Percentiles rank a stretch among this genome's conserved stretches.
Conservation (phyloP, 2,797 vertebrate genomes). For the Chrysocyon brachyurus region DNA sequence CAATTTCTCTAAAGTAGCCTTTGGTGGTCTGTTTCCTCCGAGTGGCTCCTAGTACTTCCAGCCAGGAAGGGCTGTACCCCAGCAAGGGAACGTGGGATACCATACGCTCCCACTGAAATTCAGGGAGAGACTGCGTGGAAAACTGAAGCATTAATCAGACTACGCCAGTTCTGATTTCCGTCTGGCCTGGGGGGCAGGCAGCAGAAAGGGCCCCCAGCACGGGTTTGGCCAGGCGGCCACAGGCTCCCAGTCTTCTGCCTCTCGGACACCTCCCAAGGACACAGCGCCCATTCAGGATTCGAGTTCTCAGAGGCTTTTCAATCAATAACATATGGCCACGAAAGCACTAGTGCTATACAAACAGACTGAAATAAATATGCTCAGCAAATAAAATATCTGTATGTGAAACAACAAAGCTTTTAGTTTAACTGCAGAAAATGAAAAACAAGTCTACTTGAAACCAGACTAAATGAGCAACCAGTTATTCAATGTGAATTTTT, state of each 20-base stretch:
- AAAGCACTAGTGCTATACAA: slow-evolving; percentile 73
- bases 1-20: slow-evolving; percentile 75
- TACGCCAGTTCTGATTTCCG: slow-evolving; percentile 9
- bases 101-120: not conserved
- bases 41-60: slow-evolving; percentile 46
- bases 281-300: slow-evolving; percentile 79
- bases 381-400: slow-evolving; percentile 83
- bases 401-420: slow-evolving; percentile 84
- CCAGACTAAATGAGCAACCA: slow-evolving; percentile 81
- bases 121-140: slow-evolving; percentile 54
- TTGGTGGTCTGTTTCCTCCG: slow-evolving; percentile 62
- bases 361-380: slow-evolving; percentile 84
- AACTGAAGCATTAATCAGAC: not conserved
- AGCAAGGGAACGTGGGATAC: slow-evolving; percentile 10
- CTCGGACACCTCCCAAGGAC: slow-evolving; percentile 73
- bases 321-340: slow-evolving; percentile 83
- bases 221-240: slow-evolving; percentile 57
- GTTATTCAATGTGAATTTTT: slow-evolving; percentile 77
- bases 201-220: not conserved
- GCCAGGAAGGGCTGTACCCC: slow-evolving; percentile 60
- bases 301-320: slow-evolving; percentile 77
- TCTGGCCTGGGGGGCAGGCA: not conserved
- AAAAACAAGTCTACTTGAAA: slow-evolving; percentile 86
- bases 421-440: slow-evolving; percentile 82
- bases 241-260: slow-evolving; percentile 35